A percentile compares a stretch with the other conserved stretches of the same genome.
Evolutionary conservation across 2,113 vertebrate species (phyloP).

Genomic region (Balaenoptera acutorostrata): DNA sequence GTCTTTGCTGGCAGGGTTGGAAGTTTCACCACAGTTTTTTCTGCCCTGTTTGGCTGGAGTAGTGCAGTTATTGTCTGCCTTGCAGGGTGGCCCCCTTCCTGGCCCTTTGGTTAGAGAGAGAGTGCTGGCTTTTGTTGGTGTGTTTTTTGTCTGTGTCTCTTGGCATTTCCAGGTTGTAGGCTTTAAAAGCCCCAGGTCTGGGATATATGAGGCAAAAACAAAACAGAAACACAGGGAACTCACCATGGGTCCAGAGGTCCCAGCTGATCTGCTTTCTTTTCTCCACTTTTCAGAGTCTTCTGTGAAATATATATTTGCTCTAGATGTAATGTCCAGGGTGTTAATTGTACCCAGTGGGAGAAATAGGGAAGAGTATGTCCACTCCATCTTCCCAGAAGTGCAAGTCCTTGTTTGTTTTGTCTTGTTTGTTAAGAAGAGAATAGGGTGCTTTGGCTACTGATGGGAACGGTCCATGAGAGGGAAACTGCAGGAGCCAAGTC

Average conservation of each 20-base stretch:
- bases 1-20: neutral
- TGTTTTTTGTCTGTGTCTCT: no score
- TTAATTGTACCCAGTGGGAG: neutral
- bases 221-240: no score
- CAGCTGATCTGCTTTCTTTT: neutral
- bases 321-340: neutral
- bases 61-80: neutral
- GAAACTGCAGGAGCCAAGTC: neutral
- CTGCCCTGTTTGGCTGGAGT: neutral
- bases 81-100: neutral
- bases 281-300: neutral
- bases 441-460: neutral
- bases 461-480: neutral
- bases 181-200: neutral
- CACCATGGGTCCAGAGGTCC: neutral
- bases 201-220: neutral
- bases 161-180: neutral
- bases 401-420: neutral
- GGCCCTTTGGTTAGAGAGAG: neutral
- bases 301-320: neutral
- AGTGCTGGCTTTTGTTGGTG: neutral
- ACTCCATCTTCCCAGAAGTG: neutral
- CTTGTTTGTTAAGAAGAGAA: neutral
- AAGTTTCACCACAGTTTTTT: neutral
- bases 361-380: neutral